Percentiles rank a stretch among this genome's conserved stretches.
These are phyloP conservation scores for Leucoraja erinaceus DNA, from an alignment of 2,113 vertebrate genomes.

Conservation along the genomic window DNA sequence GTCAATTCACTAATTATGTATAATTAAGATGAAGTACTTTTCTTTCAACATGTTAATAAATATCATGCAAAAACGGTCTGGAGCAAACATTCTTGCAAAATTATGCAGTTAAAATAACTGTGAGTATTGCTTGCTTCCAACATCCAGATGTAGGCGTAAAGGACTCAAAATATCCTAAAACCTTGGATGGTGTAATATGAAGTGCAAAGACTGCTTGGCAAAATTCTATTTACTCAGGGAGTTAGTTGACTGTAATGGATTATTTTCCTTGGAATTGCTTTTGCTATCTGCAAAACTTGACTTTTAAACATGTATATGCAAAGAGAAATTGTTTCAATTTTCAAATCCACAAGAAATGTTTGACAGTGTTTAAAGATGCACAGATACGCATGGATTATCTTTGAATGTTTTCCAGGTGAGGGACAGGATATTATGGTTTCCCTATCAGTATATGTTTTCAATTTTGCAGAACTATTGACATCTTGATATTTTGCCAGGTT, in stretches of 20 bases:
- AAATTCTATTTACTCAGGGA: background rate
- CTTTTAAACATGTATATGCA: background rate
- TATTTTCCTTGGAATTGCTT: background rate
- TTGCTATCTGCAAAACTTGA: background rate
- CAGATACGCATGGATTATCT: background rate
- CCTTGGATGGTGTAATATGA: background rate
- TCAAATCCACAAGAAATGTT: background rate
- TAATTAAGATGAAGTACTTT: no score
- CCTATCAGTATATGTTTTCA: background rate
- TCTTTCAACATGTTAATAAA: background rate
- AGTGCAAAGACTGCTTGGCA: background rate
- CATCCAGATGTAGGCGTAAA: background rate
- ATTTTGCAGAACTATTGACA: background rate
- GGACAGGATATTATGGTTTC: background rate
- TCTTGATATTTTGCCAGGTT: background rate
- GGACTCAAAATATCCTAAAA: background rate
- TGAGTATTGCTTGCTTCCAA: background rate
- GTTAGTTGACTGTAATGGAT: background rate
- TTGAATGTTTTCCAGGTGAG: background rate
- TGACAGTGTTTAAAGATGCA: background rate
- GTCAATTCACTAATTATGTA: background rate
- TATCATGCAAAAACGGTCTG: background rate
- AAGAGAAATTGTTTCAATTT: background rate
- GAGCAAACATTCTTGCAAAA: background rate
- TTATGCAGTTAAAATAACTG: background rate